Conservation (phyloP, 2,797 vertebrate genomes). For the Enteromius anoplus region DNA sequence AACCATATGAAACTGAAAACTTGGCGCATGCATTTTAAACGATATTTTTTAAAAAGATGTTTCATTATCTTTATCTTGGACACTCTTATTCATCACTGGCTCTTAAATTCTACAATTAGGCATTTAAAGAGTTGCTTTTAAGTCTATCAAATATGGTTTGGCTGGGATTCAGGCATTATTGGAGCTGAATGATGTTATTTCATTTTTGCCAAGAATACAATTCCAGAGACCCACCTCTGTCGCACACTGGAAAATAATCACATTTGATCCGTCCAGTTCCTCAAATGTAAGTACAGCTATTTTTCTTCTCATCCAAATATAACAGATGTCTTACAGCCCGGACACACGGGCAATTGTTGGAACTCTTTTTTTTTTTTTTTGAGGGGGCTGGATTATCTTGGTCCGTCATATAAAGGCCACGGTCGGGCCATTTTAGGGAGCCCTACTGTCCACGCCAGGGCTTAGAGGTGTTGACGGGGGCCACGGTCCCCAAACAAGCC, state of each 20-base stretch:
- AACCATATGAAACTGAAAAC: not conserved
- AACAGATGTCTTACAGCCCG: slow-evolving; percentile 33
- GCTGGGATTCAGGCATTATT: slow-evolving; percentile 22
- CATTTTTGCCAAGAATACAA: slow-evolving; percentile 1
- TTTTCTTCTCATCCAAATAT: slow-evolving; percentile 36
- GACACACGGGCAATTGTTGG: slow-evolving; percentile 59
- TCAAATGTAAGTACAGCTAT: slow-evolving; percentile 23
- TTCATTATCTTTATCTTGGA: slow-evolving; percentile 24
- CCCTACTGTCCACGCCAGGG: slow-evolving; percentile 47
- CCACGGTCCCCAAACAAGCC: slow-evolving; percentile 66
- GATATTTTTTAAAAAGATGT: not conserved
- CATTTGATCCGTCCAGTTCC: slow-evolving; percentile 6
- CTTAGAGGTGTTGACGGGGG: slow-evolving; percentile 69
- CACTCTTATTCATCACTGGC: slow-evolving; percentile 4
- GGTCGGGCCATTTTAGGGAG: slow-evolving; percentile 60
- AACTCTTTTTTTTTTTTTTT: slow-evolving; percentile 18
- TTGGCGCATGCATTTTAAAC: not conserved
- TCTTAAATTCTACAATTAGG: slow-evolving; percentile 14
- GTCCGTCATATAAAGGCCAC: slow-evolving; percentile 68
- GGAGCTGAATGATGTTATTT: slow-evolving; percentile 19
- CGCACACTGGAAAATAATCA: slow-evolving; percentile 37
- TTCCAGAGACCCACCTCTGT: slow-evolving; percentile 35
- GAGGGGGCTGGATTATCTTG: slow-evolving; percentile 57
- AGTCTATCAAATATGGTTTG: slow-evolving; percentile 38
- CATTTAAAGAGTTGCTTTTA: slow-evolving; percentile 28